phyloP scores from a whole-genome alignment of 2,888 invertebrate genomes.

The Athalia rosae region DNA sequence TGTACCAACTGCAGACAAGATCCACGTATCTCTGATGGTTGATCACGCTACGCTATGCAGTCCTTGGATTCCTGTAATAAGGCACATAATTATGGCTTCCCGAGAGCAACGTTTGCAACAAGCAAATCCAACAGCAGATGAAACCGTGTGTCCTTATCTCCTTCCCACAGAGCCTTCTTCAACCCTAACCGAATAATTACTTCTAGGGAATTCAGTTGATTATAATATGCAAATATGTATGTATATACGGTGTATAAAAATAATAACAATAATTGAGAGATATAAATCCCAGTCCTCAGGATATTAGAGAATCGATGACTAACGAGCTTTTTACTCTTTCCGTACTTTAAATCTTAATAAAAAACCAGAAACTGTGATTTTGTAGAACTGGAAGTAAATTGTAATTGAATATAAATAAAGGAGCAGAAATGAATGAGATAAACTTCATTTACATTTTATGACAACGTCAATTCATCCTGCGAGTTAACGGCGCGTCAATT shows the following conservation, averaged over 20 bases:
- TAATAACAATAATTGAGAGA: not conserved
- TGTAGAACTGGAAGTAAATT: constrained; percentile 1
- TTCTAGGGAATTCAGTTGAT: not conserved
- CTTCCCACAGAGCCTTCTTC: not conserved
- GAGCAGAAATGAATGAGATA: not conserved
- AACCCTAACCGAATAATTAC: not conserved
- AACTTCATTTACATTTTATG: too few species aligned
- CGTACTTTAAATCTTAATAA: not conserved
- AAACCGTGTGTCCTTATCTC: constrained; percentile 10
- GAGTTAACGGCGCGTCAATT: not conserved
- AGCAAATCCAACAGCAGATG: constrained; percentile 8
- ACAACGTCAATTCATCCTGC: not conserved
- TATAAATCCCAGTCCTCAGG: not conserved
- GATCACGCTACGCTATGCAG: constrained; percentile 77
- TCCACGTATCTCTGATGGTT: constrained; percentile 78
- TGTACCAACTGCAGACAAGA: constrained; percentile 76
- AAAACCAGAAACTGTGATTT: constrained; percentile 18
- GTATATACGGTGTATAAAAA: constrained; percentile 6
- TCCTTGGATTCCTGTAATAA: constrained; percentile 79
- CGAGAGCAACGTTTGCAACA: constrained; percentile 53
- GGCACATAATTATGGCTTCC: constrained; percentile 75
- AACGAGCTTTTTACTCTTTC: not conserved
- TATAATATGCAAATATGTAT: not conserved
- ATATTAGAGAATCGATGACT: too few species aligned
- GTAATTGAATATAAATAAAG: not conserved